Conservation (phyloP, 2,113 vertebrate genomes). For the pig (Sus scrofa) region DNA sequence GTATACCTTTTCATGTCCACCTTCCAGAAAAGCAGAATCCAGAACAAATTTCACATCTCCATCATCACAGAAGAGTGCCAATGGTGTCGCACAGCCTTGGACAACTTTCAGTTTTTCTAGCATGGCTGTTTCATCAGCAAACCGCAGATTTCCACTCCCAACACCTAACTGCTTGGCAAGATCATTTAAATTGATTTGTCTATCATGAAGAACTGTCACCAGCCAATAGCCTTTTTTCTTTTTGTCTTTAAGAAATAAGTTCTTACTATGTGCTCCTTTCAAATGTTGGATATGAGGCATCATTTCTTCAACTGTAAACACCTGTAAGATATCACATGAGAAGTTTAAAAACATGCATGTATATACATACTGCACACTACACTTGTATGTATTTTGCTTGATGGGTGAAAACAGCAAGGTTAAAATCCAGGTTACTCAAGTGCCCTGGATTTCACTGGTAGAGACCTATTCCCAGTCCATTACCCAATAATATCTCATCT, state of each 20-base stretch:
- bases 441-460: background rate
- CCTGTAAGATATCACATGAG: slow-evolving; percentile 87
- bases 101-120: slow-evolving; percentile 94
- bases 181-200: slow-evolving; percentile 92
- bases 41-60: slow-evolving; percentile 91
- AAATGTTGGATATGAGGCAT: slow-evolving; percentile 94
- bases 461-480: background rate
- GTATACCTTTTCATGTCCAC: slow-evolving; percentile 91
- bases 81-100: slow-evolving; percentile 93
- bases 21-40: slow-evolving; percentile 92
- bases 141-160: slow-evolving; percentile 94
- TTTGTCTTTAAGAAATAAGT: slow-evolving; percentile 97
- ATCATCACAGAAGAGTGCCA: slow-evolving; percentile 94
- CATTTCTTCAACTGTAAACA: slow-evolving; percentile 98
- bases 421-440: background rate
- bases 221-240: slow-evolving; percentile 96
- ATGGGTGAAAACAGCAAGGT: background rate
- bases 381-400: background rate
- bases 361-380: background rate
- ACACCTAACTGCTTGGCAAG: slow-evolving; percentile 95
- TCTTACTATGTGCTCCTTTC: slow-evolving; percentile 93
- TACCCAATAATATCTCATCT: background rate
- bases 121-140: slow-evolving; percentile 94
- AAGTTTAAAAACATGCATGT: background rate
- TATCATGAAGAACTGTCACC: slow-evolving; percentile 92